These are phyloP conservation scores for Linurgus olivaceus DNA, from an alignment of 2,797 vertebrate species.

Conservation along the genomic window DNA sequence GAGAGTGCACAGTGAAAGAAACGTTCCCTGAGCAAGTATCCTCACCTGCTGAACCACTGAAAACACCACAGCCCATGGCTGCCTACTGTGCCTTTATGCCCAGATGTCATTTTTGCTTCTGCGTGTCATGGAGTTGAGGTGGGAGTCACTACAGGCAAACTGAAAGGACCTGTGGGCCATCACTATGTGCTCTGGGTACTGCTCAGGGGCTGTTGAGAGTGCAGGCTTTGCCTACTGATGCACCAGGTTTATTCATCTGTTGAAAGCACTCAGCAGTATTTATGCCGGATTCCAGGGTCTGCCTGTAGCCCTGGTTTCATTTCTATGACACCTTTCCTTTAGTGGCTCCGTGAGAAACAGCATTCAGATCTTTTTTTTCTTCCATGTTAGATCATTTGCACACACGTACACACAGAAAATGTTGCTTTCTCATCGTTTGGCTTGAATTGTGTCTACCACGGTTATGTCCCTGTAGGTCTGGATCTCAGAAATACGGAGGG, in stretches of 20 bases:
- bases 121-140: not conserved
- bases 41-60: not conserved
- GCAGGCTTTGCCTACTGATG: not conserved
- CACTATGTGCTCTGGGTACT: not conserved
- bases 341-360: not conserved
- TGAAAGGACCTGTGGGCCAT: not conserved
- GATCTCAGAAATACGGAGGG: not conserved
- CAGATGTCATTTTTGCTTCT: not conserved
- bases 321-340: not conserved
- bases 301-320: not conserved
- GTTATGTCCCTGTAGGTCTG: not conserved
- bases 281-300: not conserved
- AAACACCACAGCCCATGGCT: fast-evolving
- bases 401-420: not conserved
- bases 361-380: not conserved
- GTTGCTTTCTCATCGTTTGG: not conserved
- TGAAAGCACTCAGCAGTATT: not conserved
- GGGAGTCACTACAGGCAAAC: not conserved
- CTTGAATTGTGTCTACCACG: not conserved
- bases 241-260: not conserved
- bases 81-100: not conserved
- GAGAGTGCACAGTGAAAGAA: not conserved
- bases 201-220: not conserved
- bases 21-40: not conserved
- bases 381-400: not conserved